Percentiles rank a stretch among this genome's conserved stretches.
Evolutionary conservation across 2,888 invertebrate genomes (phyloP).

Genomic region (Cheilosia grossa): DNA sequence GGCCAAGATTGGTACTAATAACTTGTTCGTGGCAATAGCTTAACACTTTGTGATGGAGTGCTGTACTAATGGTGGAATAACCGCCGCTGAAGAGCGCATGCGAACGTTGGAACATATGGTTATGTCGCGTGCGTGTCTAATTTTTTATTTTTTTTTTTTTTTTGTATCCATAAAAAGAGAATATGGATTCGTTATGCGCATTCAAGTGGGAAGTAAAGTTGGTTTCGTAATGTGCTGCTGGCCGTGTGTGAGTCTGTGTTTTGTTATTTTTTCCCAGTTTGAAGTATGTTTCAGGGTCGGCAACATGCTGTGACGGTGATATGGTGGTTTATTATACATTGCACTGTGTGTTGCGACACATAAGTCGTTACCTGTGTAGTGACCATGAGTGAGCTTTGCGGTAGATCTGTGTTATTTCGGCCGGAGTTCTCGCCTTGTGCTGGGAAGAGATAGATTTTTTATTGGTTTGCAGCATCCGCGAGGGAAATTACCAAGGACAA

Average conservation of each 20-base stretch:
- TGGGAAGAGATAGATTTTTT: too few relatives aligned
- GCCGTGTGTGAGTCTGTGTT: slow-evolving; percentile 1
- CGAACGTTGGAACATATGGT: slow-evolving; percentile 42
- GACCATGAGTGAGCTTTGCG: slow-evolving; percentile 16
- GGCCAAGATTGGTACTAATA: slow-evolving; percentile 63
- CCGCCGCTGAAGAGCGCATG: slow-evolving; percentile 28
- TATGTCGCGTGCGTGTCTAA: slow-evolving; percentile 69
- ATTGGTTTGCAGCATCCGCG: too few relatives aligned
- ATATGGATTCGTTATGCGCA: slow-evolving; percentile 65
- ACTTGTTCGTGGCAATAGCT: slow-evolving; percentile 55
- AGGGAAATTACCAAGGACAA: too few relatives aligned
- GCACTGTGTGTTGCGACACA: slow-evolving; percentile 45
- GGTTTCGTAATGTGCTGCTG: slow-evolving; percentile 54
- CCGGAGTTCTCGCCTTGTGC: too few relatives aligned
- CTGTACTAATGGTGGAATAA: slow-evolving; percentile 1
- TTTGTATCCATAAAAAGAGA: slow-evolving; percentile 47
- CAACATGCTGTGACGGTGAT: slow-evolving; percentile 43
- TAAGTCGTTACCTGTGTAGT: slow-evolving; percentile 22
- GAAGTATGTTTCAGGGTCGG: slow-evolving; percentile 58
- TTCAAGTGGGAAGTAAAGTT: slow-evolving; percentile 69
- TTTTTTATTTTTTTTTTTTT: slow-evolving; percentile 19
- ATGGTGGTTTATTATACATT: slow-evolving; percentile 47
- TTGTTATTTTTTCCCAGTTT: slow-evolving; percentile 3
- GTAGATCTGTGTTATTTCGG: background rate
- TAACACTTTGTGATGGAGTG: slow-evolving; percentile 21